Percentiles rank a stretch among this genome's conserved stretches.
Conservation (phyloP, 2,797 vertebrate genomes). For the Crenuchus spilurus region DNA sequence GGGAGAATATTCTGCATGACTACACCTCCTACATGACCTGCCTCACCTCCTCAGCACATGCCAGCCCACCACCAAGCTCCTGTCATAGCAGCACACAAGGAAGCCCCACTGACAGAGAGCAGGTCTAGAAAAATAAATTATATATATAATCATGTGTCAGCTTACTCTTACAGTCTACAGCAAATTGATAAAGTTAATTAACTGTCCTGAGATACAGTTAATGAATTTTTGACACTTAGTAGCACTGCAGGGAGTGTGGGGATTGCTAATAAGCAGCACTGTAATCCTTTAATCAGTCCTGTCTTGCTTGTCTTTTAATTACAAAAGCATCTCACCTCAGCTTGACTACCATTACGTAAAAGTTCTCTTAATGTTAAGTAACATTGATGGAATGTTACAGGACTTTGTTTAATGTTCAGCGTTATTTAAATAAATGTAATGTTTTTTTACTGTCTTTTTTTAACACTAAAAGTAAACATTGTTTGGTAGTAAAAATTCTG, state of each 20-base stretch:
- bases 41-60: conserved; percentile 66
- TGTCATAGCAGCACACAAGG: conserved; percentile 65
- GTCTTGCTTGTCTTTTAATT: neutral
- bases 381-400: too few species aligned
- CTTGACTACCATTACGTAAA: too few species aligned
- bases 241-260: neutral
- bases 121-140: conserved; percentile 26
- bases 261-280: neutral
- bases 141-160: too few species aligned
- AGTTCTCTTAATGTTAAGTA: too few species aligned
- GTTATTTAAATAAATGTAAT: neutral
- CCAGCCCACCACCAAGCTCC: conserved; percentile 70
- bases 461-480: too few species aligned
- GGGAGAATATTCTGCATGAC: conserved; percentile 74
- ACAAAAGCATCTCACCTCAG: neutral
- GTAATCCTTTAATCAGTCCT: neutral
- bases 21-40: conserved; percentile 83
- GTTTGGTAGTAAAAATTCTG: too few species aligned
- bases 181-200: neutral
- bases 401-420: too few species aligned
- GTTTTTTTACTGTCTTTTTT: neutral
- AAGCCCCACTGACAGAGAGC: conserved; percentile 71
- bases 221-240: neutral
- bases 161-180: neutral
- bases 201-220: neutral